Conservation (phyloP, 2,888 invertebrate genomes). For the Eumacrocentrus americanus region DNA sequence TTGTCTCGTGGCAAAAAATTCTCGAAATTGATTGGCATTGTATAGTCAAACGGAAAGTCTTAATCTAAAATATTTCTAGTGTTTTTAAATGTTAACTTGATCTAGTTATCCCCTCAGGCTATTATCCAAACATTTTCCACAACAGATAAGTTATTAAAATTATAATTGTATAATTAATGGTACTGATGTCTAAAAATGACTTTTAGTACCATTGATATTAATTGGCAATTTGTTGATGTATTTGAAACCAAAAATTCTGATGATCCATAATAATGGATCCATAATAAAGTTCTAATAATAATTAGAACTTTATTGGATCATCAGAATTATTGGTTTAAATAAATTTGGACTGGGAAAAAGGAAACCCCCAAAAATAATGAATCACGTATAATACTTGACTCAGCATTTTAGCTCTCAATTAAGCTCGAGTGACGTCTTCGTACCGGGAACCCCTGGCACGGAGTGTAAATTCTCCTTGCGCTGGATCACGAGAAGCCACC, state of each 20-base stretch:
- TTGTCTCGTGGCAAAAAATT: not conserved
- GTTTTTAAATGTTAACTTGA: not conserved
- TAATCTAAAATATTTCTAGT: not conserved
- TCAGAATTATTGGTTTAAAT: too few species aligned
- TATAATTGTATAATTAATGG: not conserved
- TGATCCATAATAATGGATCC: too few species aligned
- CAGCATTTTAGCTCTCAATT: too few species aligned
- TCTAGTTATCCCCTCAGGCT: not conserved
- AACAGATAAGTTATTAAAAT: not conserved
- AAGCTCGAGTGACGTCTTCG: too few species aligned
- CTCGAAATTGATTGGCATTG: not conserved
- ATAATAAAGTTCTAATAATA: too few species aligned
- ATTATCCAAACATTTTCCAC: not conserved
- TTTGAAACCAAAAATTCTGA: not conserved
- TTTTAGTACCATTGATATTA: not conserved
- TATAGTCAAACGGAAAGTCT: too few species aligned
- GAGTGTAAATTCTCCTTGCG: not conserved
- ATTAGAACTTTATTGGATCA: too few species aligned
- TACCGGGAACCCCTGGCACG: not conserved
- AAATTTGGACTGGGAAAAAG: too few species aligned
- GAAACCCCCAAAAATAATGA: too few species aligned
- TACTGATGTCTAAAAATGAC: not conserved
- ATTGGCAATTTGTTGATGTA: not conserved
- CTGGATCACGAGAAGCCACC: constrained; percentile 14
- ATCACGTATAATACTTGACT: too few species aligned